These are phyloP conservation scores for Ferrisia virgata DNA, from an alignment of 2,888 invertebrate genomes.

Conservation along the genomic window DNA sequence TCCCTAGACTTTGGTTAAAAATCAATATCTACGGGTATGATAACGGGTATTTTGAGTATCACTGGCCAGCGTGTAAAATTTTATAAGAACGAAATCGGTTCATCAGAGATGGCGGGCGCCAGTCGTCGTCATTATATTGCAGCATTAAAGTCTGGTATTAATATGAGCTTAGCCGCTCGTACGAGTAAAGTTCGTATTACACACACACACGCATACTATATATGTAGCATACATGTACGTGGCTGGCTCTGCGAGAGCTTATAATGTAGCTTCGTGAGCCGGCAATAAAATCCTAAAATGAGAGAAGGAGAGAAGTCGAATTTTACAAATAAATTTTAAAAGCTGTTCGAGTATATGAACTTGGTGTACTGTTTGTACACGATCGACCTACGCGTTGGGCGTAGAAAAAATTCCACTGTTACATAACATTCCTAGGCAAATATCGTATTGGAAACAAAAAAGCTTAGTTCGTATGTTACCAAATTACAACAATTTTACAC, in stretches of 20 bases:
- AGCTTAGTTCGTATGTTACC: neutral
- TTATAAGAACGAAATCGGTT: constrained; percentile 35
- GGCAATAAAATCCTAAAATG: neutral
- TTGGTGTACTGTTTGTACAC: too few relatives aligned
- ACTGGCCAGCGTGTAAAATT: neutral
- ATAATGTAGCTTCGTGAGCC: neutral
- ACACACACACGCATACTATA: neutral
- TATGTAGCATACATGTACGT: too few relatives aligned
- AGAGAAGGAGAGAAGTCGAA: neutral
- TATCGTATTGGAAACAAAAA: neutral
- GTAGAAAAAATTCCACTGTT: too few relatives aligned
- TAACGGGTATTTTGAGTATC: neutral
- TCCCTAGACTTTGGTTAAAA: neutral
- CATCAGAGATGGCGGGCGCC: constrained; percentile 41
- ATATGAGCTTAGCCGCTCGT: constrained; percentile 34
- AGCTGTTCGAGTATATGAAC: neutral
- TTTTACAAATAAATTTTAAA: neutral
- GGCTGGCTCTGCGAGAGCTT: neutral
- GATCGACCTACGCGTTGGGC: too few relatives aligned
- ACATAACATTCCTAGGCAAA: too few relatives aligned
- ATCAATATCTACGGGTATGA: neutral
- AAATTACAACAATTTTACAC: neutral
- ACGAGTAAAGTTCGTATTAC: constrained; percentile 4
- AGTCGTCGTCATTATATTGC: constrained; percentile 38
- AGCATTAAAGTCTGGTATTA: constrained; percentile 43